A percentile compares a stretch with the other conserved stretches of the same genome.
phyloP scores from a whole-genome alignment of 2,888 invertebrate genomes.

The Sarcophaga caerulescens region DNA sequence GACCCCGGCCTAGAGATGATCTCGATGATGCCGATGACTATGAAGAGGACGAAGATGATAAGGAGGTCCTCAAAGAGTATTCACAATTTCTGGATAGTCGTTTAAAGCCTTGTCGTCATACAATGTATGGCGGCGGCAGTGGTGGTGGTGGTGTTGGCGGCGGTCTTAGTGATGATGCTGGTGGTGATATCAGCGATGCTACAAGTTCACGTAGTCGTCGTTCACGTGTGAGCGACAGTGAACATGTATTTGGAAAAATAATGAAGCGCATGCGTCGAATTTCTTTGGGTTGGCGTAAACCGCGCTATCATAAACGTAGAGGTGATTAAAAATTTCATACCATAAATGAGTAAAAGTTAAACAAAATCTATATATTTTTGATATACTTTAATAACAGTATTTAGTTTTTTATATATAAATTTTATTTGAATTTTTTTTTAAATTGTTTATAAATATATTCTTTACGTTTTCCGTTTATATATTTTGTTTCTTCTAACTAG shows the following conservation, averaged over 20 bases:
- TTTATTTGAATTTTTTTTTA: slow-evolving; percentile 8
- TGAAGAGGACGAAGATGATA: slow-evolving; percentile 63
- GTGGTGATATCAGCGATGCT: slow-evolving; percentile 77
- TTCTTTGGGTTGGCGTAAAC: slow-evolving; percentile 80
- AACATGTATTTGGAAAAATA: slow-evolving; percentile 78
- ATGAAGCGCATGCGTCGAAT: slow-evolving; percentile 80
- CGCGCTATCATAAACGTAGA: slow-evolving; percentile 80
- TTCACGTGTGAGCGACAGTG: slow-evolving; percentile 74
- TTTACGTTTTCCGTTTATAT: slow-evolving; percentile 14
- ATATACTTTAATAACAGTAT: slow-evolving; percentile 54
- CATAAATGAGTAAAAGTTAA: slow-evolving; percentile 28
- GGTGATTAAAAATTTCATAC: slow-evolving; percentile 76
- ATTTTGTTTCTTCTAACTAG: slow-evolving; percentile 12
- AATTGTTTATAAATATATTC: not conserved
- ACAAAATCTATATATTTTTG: slow-evolving; percentile 43
- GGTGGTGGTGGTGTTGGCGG: slow-evolving; percentile 50
- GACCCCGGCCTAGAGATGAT: slow-evolving; percentile 60
- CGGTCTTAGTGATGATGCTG: slow-evolving; percentile 75
- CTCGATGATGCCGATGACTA: slow-evolving; percentile 65
- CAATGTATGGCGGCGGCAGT: slow-evolving; percentile 18
- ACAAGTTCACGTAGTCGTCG: slow-evolving; percentile 76
- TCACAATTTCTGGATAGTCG: slow-evolving; percentile 74
- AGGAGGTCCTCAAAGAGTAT: slow-evolving; percentile 55
- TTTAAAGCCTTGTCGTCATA: slow-evolving; percentile 66
- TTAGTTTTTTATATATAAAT: slow-evolving; percentile 32